Evolutionary conservation across 2,888 invertebrate genomes (phyloP), one percentile per base, ranked within the genome.

Genomic region (Cephus nigrinus): DNA sequence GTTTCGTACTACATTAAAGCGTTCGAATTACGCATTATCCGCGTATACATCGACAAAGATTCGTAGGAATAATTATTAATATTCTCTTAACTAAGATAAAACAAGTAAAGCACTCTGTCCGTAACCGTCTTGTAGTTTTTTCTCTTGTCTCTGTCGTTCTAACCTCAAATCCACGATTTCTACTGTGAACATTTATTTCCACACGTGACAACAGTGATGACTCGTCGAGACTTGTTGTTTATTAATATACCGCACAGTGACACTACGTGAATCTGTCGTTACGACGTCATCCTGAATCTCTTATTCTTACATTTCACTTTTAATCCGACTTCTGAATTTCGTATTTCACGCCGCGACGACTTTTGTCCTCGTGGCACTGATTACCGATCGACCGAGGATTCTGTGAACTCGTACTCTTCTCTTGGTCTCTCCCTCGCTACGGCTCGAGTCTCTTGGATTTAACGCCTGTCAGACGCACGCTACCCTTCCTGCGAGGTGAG

Each of bases 351-450:
- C 23, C 55, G 55, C 23, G 2, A 23, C 55, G 55, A 55, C 71
- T 71, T 31, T 31, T n/a, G 32, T 71, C 31, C 71, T 31, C 71
- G 71, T 71, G 31, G 71, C 31, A 71, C 71, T 32, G 71, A 32
- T 32, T 71, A 71, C 71, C 71, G 71, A 31, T 71, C 71, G 71
- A 71, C 32, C 71, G 71, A 11, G 55, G 55, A 55, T 23, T 55
- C 55, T 55, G 55, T 55, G 55, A 55, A 9, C 55, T 55, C 55
- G 9, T 55, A 55, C 55, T 55, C 55, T 55, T 55, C 55, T 55
- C 55, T 55, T 55, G 23, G 55, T 55, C 55, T 55, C 55, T 55
- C 55, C 55, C 55, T 55, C 23, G 55, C 55, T 55, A 15, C 55
- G 23, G 55, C 55, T 55, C 55, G 55, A 55, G 55, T 55, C 55